These are phyloP conservation scores for Melanargia galathea DNA, from an alignment of 2,888 invertebrate species.

Conservation along the genomic window DNA sequence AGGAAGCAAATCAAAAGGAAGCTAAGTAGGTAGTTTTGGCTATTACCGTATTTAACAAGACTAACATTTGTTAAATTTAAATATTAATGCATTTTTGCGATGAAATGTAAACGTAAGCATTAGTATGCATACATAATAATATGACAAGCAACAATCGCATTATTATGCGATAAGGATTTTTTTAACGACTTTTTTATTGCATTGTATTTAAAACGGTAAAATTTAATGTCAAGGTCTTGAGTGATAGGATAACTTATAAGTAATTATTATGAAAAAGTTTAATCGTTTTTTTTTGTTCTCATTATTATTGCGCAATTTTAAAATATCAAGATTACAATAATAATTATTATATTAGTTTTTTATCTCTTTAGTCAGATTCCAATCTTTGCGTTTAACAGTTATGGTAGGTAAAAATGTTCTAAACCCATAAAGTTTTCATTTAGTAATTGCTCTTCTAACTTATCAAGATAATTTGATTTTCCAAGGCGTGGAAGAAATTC, in stretches of 20 bases:
- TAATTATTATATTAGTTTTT: background rate
- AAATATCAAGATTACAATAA: too few species aligned
- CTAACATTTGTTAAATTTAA: background rate
- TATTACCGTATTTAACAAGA: too few species aligned
- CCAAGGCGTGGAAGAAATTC: slow-evolving; percentile 8
- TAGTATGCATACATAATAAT: background rate
- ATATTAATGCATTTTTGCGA: background rate
- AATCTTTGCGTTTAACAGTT: background rate
- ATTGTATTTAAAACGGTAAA: background rate
- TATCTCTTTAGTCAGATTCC: background rate
- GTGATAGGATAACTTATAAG: background rate
- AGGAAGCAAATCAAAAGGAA: background rate
- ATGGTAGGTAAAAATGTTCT: background rate
- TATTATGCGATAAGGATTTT: background rate
- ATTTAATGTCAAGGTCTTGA: slow-evolving; percentile 5
- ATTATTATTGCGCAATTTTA: too few species aligned
- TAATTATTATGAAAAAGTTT: background rate
- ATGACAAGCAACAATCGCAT: too few species aligned
- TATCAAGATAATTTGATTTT: slow-evolving; percentile 15
- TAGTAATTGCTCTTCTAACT: slow-evolving; percentile 2
- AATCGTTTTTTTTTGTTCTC: too few species aligned
- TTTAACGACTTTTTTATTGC: background rate
- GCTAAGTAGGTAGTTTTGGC: background rate
- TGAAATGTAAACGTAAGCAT: background rate
- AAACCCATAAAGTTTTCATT: slow-evolving; percentile 10